Evolutionary conservation across 53 echinoderm and acorn worm species (phyloP), one percentile per base, ranked within the genome.

Genomic region (Mesocentrotus franciscanus): DNA sequence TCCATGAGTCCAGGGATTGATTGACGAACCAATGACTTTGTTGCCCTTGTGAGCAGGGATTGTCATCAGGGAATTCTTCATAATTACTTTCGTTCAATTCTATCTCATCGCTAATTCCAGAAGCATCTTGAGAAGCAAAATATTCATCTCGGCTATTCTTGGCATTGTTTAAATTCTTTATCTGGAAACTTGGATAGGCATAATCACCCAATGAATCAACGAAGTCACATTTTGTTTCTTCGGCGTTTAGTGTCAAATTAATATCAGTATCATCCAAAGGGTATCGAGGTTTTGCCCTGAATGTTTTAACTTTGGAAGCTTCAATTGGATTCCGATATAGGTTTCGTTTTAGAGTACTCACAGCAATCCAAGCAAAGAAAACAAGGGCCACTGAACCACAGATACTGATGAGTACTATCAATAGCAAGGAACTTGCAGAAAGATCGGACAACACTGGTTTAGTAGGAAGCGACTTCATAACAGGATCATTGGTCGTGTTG

Each of bases 21-120:
- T 36, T 16, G 22, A 64, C 0, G 36, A 39, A 66, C n/a, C 29
- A 1, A 27, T 87, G 56, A 87, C 2, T 10, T 5, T 11, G 87
- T 13, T n/a, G 58, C 57, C 59, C 8, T 87, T 57, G 26, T 58
- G 87, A 14, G n/a, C 14, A 87, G 12, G 27, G 27, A 1, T 27
- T 55, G 11, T 58, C 87, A 27, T 36, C 84, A 29, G 87, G 87
- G 26, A 87, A 13, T 26, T n/a, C 87, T 87, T 87, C 87, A 58
- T 87, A 87, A 12, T 27, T 27, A 2, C 26, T 58, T 27, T 49
- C 55, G 18, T 42, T 84, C 49, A 49, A 49, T 39, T 87, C 87
- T 1, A 87, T 56, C 11, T 87, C 58, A 26, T 58, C 27, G 56
- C 27, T 10, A 87, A 9, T 0, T 27, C n/a, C 58, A 13, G 11